phyloP scores from a whole-genome alignment of 2,888 invertebrate species.

The Gastracanthus pulcherrimus region DNA sequence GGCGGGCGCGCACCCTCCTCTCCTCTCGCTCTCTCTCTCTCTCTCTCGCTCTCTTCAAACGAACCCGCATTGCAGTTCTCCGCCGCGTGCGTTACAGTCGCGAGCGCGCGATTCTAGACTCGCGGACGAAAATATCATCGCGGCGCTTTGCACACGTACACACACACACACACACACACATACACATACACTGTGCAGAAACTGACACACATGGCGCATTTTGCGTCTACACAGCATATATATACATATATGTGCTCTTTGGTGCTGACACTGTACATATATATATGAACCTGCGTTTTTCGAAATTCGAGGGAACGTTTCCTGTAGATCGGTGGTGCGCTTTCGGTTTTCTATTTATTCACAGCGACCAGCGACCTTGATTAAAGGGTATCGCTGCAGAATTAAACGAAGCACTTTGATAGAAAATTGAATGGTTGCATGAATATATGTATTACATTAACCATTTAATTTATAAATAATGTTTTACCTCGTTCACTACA shows the following conservation, averaged over 20 bases:
- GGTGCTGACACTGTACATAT: background rate
- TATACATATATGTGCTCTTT: background rate
- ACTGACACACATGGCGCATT: background rate
- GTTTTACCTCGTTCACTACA: no score
- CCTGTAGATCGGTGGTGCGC: no score
- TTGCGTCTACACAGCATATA: background rate
- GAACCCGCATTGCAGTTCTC: slow-evolving; percentile 50
- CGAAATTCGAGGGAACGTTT: no score
- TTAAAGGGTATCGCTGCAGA: no score
- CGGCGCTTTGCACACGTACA: background rate
- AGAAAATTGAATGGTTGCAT: no score
- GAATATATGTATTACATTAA: no score
- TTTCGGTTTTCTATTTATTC: no score
- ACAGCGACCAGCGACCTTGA: no score
- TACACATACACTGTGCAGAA: background rate
- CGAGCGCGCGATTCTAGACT: background rate
- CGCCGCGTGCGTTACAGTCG: slow-evolving; percentile 15
- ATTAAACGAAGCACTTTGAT: no score
- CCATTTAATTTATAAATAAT: no score
- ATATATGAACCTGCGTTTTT: no score
- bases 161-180: background rate
- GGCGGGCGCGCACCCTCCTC: slow-evolving; percentile 9
- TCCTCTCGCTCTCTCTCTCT: background rate
- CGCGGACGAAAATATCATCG: background rate
- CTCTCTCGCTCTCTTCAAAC: slow-evolving; percentile 17